A percentile compares a stretch with the other conserved stretches of the same genome.
phyloP scores from a whole-genome alignment of 92 coral and sea anemone genomes.

The Palythoa grandiflora region DNA sequence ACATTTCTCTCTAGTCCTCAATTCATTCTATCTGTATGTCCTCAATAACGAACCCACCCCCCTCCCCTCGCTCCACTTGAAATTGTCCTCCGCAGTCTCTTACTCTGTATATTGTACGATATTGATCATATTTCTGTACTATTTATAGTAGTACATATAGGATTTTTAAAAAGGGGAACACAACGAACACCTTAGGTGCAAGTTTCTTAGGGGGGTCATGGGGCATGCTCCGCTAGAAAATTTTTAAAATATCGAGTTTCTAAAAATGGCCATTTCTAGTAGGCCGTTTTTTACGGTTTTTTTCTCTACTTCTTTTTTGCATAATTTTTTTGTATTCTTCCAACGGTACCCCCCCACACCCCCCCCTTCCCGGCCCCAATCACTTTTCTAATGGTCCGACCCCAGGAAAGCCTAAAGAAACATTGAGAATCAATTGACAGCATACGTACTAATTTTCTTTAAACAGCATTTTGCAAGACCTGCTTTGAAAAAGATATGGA shows the following conservation, averaged over 20 bases:
- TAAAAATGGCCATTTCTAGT: neutral
- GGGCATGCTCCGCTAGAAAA: neutral
- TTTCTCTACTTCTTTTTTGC: neutral
- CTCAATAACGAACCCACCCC: neutral
- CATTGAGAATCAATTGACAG: too few relatives aligned
- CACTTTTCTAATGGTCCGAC: slow-evolving; percentile 1
- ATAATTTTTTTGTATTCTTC: neutral
- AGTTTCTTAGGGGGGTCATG: neutral
- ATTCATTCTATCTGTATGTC: neutral
- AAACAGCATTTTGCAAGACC: neutral
- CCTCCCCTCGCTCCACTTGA: too few relatives aligned
- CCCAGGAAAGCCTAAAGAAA: neutral
- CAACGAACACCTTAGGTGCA: neutral
- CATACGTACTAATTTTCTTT: neutral
- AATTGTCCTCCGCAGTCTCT: too few relatives aligned
- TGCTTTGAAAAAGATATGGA: slow-evolving; percentile 15
- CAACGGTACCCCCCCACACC: neutral
- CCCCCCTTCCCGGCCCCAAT: neutral
- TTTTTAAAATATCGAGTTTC: too few relatives aligned
- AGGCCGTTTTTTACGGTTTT: neutral
- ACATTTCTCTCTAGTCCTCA: too few relatives aligned
- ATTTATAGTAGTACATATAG: neutral
- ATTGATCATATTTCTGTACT: too few relatives aligned
- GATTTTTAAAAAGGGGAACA: neutral
- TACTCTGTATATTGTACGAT: neutral